Conservation (phyloP, 2,797 vertebrate genomes). For the Uromys caudimaculatus region DNA sequence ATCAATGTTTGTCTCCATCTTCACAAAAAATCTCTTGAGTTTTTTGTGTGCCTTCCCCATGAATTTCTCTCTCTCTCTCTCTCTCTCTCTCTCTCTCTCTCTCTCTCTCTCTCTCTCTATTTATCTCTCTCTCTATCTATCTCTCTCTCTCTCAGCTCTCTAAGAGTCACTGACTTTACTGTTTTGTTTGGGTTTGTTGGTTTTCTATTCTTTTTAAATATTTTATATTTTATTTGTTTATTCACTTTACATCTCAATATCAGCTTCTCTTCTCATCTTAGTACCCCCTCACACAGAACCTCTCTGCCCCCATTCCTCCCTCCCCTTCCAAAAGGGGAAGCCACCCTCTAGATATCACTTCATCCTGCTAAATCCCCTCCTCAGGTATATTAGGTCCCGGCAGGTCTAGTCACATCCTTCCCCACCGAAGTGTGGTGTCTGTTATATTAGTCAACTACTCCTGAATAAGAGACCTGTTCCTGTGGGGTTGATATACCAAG, state of each 20-base stretch:
- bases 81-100: background rate
- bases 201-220: background rate
- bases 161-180: background rate
- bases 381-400: too few relatives aligned
- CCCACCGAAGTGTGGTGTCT: too few relatives aligned
- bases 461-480: background rate
- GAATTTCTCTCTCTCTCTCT: background rate
- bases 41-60: background rate
- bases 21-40: background rate
- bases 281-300: too few relatives aligned
- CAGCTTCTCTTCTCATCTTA: too few relatives aligned
- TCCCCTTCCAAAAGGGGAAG: background rate
- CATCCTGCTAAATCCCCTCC: too few relatives aligned
- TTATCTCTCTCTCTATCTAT: background rate
- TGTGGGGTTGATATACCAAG: background rate
- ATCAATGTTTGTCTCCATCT: background rate
- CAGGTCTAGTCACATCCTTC: too few relatives aligned
- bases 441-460: background rate
- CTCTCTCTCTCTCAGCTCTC: background rate
- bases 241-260: too few relatives aligned
- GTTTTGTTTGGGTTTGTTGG: background rate
- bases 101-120: background rate
- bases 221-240: background rate
- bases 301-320: background rate
- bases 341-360: too few relatives aligned